phyloP scores from a whole-genome alignment of 2,888 invertebrate genomes.

The Aradus depressus region DNA sequence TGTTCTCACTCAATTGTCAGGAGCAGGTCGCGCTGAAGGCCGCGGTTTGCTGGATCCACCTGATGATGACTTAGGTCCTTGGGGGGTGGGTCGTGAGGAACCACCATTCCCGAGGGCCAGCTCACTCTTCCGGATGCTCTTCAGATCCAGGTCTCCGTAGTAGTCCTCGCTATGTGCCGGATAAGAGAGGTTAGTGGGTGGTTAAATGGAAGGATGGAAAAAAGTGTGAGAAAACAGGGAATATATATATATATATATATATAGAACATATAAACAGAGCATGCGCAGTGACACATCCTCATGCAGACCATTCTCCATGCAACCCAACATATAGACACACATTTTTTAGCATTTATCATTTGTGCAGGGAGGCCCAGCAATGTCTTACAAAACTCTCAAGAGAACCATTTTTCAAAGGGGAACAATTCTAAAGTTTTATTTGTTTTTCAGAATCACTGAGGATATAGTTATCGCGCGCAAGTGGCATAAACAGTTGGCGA shows the following conservation, averaged over 20 bases:
- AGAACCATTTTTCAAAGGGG: no score
- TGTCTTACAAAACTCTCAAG: no score
- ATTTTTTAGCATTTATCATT: no score
- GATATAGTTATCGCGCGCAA: no score
- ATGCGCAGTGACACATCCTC: no score
- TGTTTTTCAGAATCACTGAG: no score
- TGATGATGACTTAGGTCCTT: conserved; percentile 33
- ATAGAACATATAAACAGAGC: no score
- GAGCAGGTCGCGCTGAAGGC: conserved; percentile 35
- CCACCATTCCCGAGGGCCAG: conserved; percentile 66
- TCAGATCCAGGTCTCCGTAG: conserved; percentile 89
- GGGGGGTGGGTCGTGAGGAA: conserved; percentile 43
- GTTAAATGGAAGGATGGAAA: conserved; percentile 7
- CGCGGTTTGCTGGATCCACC: conserved; percentile 35
- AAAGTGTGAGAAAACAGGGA: conserved; percentile 20
- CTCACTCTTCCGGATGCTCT: conserved; percentile 89
- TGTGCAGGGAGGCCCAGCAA: no score
- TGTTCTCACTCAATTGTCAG: not conserved
- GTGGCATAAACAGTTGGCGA: no score
- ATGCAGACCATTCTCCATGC: no score
- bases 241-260: conserved; percentile 14
- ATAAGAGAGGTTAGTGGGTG: conserved; percentile 1
- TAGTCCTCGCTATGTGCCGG: conserved; percentile 77
- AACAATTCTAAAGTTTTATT: no score
- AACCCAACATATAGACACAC: no score